Conservation (phyloP, 2,797 vertebrate species). For the Liasis olivaceus region DNA sequence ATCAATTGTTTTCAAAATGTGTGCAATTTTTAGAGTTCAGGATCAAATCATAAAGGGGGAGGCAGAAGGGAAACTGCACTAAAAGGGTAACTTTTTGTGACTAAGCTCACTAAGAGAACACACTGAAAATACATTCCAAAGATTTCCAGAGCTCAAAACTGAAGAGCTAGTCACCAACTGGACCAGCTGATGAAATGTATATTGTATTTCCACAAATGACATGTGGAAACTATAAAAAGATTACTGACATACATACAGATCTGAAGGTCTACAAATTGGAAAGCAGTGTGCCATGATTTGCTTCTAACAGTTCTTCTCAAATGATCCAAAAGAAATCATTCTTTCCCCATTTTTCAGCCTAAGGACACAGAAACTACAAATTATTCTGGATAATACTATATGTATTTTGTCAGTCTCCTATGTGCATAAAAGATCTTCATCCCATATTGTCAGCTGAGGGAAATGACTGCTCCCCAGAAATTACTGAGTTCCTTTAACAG, state of each 20-base stretch:
- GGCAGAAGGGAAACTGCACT: not conserved
- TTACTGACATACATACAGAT: not conserved
- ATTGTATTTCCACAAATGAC: not conserved
- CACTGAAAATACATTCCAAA: not conserved
- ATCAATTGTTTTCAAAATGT: constrained; percentile 29
- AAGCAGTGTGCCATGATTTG: constrained; percentile 1
- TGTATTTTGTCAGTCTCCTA: constrained; percentile 31
- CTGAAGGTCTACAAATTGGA: not conserved
- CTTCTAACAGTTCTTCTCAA: constrained; percentile 37
- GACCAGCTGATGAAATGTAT: too few relatives aligned
- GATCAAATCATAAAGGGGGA: not conserved
- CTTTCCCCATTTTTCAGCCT: constrained; percentile 10
- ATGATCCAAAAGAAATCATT: not conserved
- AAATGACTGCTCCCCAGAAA: not conserved
- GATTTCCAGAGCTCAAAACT: constrained; percentile 5
- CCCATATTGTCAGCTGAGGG: not conserved
- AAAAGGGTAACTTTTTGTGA: not conserved
- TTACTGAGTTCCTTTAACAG: not conserved
- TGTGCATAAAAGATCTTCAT: not conserved
- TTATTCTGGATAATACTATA: constrained; percentile 4
- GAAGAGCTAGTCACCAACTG: not conserved
- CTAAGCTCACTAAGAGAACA: not conserved
- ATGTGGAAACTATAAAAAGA: not conserved
- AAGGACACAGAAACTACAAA: constrained; percentile 35
- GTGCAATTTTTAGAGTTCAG: constrained; percentile 3